These are phyloP conservation scores for Aphodius sticticus DNA, from an alignment of 2,888 invertebrate species.

Conservation along the genomic window DNA sequence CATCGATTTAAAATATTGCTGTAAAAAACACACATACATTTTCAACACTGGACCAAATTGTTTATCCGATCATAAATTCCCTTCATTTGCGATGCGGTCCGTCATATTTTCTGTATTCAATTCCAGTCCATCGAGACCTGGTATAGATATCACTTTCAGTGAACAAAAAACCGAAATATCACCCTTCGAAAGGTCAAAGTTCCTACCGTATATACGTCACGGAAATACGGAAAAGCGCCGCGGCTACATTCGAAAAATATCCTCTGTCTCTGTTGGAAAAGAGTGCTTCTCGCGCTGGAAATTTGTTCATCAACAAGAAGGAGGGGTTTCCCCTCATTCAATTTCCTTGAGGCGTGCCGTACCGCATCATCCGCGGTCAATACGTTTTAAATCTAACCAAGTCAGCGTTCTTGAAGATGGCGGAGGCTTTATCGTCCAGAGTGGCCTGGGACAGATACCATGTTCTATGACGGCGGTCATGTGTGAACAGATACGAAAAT, in stretches of 20 bases:
- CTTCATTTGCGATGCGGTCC: background rate
- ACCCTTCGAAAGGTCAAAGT: background rate
- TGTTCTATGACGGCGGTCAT: background rate
- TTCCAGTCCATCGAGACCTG: background rate
- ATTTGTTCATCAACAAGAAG: background rate
- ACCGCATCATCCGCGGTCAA: background rate
- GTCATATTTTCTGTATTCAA: background rate
- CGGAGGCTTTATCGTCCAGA: background rate
- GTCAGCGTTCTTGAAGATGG: background rate
- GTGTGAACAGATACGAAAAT: slow-evolving; percentile 4
- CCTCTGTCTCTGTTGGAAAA: background rate
- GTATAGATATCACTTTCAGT: background rate
- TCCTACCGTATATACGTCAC: background rate
- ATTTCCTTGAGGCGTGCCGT: background rate
- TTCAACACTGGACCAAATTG: background rate
- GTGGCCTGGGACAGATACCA: background rate
- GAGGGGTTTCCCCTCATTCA: background rate
- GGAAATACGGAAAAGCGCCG: background rate
- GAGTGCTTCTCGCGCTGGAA: background rate
- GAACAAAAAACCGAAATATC: background rate
- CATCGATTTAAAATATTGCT: no score
- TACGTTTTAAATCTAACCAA: background rate
- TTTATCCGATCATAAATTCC: background rate
- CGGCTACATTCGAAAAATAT: background rate
- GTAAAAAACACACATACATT: background rate